phyloP scores from a whole-genome alignment of 2,113 vertebrate genomes.

The Mus musculus region DNA sequence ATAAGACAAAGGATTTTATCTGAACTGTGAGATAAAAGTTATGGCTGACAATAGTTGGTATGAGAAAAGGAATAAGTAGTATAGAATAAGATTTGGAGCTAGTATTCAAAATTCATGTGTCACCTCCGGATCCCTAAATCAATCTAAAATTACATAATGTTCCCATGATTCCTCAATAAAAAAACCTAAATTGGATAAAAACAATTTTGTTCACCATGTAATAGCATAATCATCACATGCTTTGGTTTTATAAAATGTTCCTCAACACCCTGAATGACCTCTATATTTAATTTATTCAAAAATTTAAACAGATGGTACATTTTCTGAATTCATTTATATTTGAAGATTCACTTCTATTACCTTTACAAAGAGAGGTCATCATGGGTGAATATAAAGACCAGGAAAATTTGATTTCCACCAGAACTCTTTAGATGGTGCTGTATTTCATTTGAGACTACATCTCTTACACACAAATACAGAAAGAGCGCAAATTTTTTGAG shows the following conservation, averaged over 20 bases:
- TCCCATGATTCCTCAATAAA: background rate
- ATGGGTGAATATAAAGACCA: background rate
- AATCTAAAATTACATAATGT: background rate
- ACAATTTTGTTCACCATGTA: background rate
- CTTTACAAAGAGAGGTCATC: slow-evolving; percentile 16
- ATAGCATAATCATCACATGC: background rate
- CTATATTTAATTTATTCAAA: slow-evolving; percentile 45
- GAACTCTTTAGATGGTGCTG: background rate
- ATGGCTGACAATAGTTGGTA: background rate
- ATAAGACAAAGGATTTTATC: slow-evolving; percentile 16
- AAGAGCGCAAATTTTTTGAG: background rate
- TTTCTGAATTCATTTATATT: background rate
- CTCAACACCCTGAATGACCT: background rate
- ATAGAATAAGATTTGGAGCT: background rate
- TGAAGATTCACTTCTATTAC: background rate
- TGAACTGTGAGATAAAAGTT: slow-evolving; percentile 37
- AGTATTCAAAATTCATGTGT: background rate
- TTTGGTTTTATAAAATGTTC: background rate
- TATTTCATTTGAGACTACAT: background rate
- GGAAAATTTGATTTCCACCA: background rate
- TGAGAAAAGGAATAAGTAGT: background rate
- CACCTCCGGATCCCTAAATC: background rate
- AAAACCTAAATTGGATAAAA: background rate
- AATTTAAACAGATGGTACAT: background rate
- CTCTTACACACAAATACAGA: background rate